Evolutionary conservation across 2,888 invertebrate species (phyloP).

Genomic region (Drosophila kuntzei): DNA sequence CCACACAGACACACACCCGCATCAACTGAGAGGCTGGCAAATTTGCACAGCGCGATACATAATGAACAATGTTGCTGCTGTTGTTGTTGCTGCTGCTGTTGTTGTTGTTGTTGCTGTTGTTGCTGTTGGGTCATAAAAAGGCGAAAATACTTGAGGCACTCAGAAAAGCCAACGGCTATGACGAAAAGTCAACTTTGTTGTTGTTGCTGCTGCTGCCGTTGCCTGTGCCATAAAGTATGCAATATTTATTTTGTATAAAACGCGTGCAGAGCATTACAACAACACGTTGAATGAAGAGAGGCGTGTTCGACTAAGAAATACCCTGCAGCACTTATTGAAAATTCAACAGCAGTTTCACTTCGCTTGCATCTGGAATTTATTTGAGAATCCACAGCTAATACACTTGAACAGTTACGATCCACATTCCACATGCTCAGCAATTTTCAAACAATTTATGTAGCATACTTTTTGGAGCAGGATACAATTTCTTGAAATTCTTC

Average conservation of each 20-base stretch:
- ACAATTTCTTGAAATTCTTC: too few species aligned
- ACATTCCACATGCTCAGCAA: too few species aligned
- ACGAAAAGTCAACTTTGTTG: conserved; percentile 69
- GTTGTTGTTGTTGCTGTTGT: conserved; percentile 31
- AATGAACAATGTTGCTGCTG: conserved; percentile 61
- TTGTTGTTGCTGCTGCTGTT: conserved; percentile 29
- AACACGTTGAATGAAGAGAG: neutral
- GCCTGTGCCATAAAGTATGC: conserved; percentile 73
- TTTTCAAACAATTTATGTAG: too few species aligned
- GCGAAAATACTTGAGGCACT: conserved; percentile 72
- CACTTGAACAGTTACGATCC: too few species aligned
- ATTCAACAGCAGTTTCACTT: too few species aligned
- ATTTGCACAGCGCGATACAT: conserved; percentile 66
- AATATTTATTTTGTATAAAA: conserved; percentile 79
- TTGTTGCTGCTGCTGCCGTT: conserved; percentile 28
- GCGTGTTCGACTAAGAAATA: conserved; percentile 20
- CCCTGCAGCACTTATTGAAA: too few species aligned
- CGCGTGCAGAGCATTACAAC: conserved; percentile 69
- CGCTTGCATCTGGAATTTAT: neutral
- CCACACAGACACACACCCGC: conserved; percentile 4
- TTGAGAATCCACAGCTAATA: too few species aligned
- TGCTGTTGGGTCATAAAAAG: conserved; percentile 72
- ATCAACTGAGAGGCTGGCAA: conserved; percentile 38
- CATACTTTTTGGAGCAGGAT: too few species aligned
- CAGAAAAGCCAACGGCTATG: conserved; percentile 59